phyloP scores from a whole-genome alignment of 92 coral and sea anemone species.

The Zoanthus sociatus region DNA sequence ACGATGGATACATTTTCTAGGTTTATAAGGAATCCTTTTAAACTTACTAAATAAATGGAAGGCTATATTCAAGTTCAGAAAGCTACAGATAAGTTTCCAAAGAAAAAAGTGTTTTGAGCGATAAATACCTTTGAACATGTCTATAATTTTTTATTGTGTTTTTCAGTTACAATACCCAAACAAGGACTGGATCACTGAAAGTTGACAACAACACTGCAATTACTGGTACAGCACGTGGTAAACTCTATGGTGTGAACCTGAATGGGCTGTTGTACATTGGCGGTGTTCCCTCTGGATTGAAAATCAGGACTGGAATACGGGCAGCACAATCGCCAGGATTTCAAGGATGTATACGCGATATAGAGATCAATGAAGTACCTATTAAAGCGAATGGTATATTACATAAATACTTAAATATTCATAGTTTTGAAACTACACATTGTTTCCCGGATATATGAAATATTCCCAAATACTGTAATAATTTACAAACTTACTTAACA shows the following conservation, averaged over 20 bases:
- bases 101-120: too few species aligned
- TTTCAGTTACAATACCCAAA: constrained; percentile 76
- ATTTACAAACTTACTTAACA: too few species aligned
- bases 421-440: too few species aligned
- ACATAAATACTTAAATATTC: too few species aligned
- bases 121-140: too few species aligned
- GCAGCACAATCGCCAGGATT: constrained; percentile 74
- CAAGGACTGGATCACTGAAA: constrained; percentile 71
- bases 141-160: background rate
- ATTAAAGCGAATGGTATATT: constrained; percentile 74
- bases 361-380: constrained; percentile 81
- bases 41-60: too few species aligned
- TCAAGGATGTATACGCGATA: constrained; percentile 84
- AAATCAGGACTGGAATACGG: constrained; percentile 51
- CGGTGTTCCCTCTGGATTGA: constrained; percentile 70
- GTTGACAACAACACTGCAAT: constrained; percentile 68
- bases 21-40: too few species aligned
- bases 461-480: too few species aligned
- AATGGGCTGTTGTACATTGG: constrained; percentile 79
- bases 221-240: constrained; percentile 56
- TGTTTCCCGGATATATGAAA: too few species aligned
- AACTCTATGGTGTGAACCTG: constrained; percentile 70
- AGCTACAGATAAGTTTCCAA: too few species aligned
- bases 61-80: too few species aligned
- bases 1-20: too few species aligned